Percentiles rank a stretch among this genome's conserved stretches.
Conservation (phyloP, 2,797 vertebrate species). For the Ibycter americanus region DNA sequence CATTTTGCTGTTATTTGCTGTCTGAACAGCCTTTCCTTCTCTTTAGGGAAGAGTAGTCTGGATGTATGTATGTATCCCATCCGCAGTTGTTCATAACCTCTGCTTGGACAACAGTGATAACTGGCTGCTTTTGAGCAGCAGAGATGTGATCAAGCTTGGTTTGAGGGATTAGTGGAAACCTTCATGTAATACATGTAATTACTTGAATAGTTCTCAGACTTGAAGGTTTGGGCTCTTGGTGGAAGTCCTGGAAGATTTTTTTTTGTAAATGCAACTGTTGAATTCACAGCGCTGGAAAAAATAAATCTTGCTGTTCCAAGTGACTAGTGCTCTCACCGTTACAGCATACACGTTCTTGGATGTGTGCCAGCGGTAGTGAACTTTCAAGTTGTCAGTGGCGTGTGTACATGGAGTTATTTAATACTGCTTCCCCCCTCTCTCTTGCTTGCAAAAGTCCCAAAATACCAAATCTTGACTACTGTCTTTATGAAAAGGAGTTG, state of each 20-base stretch:
- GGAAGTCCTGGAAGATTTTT: not conserved
- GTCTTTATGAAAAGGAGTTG: not conserved
- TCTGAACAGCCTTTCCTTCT: not conserved
- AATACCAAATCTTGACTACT: not conserved
- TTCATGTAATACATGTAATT: not conserved
- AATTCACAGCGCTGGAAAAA: not conserved
- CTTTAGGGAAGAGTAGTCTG: not conserved
- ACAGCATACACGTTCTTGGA: not conserved
- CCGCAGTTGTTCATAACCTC: fast-evolving
- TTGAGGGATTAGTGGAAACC: not conserved
- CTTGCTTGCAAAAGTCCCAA: not conserved
- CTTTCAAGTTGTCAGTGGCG: not conserved
- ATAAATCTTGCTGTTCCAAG: not conserved
- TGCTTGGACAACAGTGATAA: not conserved
- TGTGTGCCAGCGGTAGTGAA: not conserved
- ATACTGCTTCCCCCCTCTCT: not conserved
- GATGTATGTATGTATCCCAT: not conserved
- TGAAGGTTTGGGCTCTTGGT: not conserved
- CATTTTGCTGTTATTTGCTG: not conserved
- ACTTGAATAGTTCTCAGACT: not conserved
- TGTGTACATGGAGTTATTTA: fast-evolving
- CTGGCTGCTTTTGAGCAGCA: not conserved
- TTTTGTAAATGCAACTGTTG: not conserved
- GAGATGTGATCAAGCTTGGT: not conserved
- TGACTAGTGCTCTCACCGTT: fast-evolving